Base-by-base conservation (phyloP, 2,888 invertebrate species). In the Micropterix aruncella region DNA sequence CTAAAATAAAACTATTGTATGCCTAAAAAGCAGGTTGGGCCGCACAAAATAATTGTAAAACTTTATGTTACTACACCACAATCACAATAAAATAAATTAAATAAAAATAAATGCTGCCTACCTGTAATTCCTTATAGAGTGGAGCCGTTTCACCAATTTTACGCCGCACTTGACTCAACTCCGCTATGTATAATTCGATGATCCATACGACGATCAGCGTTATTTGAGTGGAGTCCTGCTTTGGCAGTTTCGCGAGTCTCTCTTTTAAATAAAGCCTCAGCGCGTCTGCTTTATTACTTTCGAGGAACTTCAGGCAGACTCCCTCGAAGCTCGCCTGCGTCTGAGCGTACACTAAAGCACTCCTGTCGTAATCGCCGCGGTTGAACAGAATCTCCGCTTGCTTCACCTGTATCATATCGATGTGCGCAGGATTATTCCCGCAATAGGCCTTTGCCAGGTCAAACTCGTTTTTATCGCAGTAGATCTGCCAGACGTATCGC, bases 181-280 rank as follows among this genome's bases (percentile, higher is more conserved):
- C 86, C 44, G 86, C 88, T 50, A 96, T 70, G 61, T 86, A 94
- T 19, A 99, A 68, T 62, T 99, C 97, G 0, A 92, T 79, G 52
- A 96, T 75, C 96, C 97, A 99, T 44, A 94, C 78, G 0, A 95
- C 87, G 36, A 99, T 74, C 79, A 95, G 89, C 0, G 94, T 92
- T 41, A 88, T 80, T 56, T 93, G 86, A 0, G 93, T 89, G 56
- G 83, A 84, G 51, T 94, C 91, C 53, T 79, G 78, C 2, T 74
- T 64, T 19, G 74, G 75, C 12, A 92, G 60, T 18, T 77, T 75
- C 16, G 83, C 81, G 43, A 97, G 64, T 61, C 94, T 90, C 61
- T 79, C 83, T 44, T 77, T 74, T n/a, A 97, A 69, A 58, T 91
- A 95, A 9, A 83, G 79, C 65, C 93, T 90, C 42, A 99, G 65